These are phyloP conservation scores for Silurus lanzhouensis DNA, from an alignment of 2,797 vertebrate genomes.

Conservation along the genomic window DNA sequence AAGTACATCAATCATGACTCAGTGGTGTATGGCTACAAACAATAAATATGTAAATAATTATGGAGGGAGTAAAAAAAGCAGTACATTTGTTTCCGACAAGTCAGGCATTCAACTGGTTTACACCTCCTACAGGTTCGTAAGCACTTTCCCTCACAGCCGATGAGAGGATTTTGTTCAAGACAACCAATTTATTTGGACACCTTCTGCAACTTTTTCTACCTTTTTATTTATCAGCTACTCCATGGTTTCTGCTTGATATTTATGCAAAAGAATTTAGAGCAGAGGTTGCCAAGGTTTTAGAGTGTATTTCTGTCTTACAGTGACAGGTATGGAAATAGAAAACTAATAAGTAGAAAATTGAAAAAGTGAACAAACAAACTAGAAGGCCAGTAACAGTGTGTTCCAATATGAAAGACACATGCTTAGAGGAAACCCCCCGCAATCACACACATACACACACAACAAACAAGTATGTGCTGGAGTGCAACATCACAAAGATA, in stretches of 20 bases:
- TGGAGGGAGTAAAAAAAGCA: neutral
- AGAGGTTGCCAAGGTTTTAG: neutral
- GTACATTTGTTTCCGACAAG: neutral
- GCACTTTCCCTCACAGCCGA: neutral
- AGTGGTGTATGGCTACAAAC: neutral
- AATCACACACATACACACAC: neutral
- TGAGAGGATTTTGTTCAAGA: neutral
- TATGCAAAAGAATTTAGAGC: neutral
- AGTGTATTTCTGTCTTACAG: constrained; percentile 10
- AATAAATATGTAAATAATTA: constrained; percentile 1
- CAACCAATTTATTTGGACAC: neutral
- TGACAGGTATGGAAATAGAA: constrained; percentile 13
- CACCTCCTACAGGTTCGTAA: neutral
- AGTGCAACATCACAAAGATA: neutral
- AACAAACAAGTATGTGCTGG: neutral
- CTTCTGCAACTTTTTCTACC: neutral
- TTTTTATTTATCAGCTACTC: neutral
- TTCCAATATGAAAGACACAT: neutral
- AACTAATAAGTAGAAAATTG: constrained; percentile 1
- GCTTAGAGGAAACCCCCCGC: neutral
- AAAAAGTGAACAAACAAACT: neutral
- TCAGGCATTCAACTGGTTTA: neutral
- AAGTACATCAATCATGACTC: neutral
- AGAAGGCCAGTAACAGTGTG: neutral
- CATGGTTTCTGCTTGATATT: neutral